Evolutionary conservation across 2,888 invertebrate species (phyloP).

Genomic region (Bellardia bayeri): DNA sequence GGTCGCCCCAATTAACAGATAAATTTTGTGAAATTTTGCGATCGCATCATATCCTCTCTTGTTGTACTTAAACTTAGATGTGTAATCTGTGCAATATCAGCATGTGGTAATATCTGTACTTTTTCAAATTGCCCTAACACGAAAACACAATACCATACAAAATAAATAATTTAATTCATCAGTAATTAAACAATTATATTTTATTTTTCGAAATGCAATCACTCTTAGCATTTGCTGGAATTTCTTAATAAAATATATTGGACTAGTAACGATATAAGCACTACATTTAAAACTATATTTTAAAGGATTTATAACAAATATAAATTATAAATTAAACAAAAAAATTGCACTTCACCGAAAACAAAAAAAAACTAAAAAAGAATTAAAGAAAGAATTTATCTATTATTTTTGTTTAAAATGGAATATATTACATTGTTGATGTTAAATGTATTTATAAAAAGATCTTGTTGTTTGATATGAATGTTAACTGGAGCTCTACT

Average conservation of each 20-base stretch:
- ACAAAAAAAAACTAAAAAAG: neutral
- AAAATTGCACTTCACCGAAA: neutral
- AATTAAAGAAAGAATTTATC: slow-evolving; percentile 14
- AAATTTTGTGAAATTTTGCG: no score
- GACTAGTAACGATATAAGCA: neutral
- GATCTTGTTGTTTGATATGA: slow-evolving; percentile 60
- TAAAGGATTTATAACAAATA: slow-evolving; percentile 6
- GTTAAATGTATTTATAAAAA: slow-evolving; percentile 22
- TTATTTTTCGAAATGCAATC: no score
- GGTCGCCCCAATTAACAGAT: no score
- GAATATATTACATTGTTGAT: slow-evolving; percentile 27
- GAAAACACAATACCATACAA: neutral
- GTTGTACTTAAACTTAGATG: neutral
- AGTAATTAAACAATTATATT: no score
- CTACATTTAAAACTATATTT: slow-evolving; percentile 33
- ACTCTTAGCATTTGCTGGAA: no score
- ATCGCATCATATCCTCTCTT: no score
- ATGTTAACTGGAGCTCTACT: slow-evolving; percentile 71
- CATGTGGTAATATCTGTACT: slow-evolving; percentile 8
- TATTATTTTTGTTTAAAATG: slow-evolving; percentile 20
- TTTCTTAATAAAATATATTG: no score
- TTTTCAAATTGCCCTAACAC: no score
- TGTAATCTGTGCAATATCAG: neutral
- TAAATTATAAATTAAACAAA: neutral
- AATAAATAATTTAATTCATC: neutral